Evolutionary conservation across 2,797 vertebrate species (phyloP), one percentile per base, ranked within the genome.

Genomic region (Triplophysa yarkandensis): DNA sequence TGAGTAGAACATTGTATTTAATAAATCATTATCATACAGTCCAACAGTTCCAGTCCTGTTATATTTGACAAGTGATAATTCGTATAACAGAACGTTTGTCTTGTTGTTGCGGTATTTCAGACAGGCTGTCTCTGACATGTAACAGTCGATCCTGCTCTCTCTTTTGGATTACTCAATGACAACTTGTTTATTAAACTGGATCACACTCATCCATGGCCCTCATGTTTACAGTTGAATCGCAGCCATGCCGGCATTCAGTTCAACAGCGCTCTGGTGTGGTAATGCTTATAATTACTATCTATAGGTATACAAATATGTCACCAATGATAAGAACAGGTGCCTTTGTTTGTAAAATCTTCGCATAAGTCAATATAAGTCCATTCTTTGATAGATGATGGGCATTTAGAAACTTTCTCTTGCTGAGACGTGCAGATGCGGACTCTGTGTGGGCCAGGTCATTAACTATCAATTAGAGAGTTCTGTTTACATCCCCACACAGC

Each of bases 281-380:
- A 9, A 19, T 48, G n/a, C 6, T 21, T 48, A 48, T 9, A 48
- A 21, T 62, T 32, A 44, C 17, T 50, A 62, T 36, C 50, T 71
- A 57, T 71, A n/a, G n/a, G n/a, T n/a, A n/a, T n/a, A n/a, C 32
- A 52, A 27, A 27, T 50, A 43, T 52, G 48, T 50, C 28, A 52
- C 10, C 68, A 52, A 73, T 57, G 32, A 65, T 25, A 21, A 16
- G 55, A 55, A 66, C 61, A 71, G 63, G 63, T 63, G 65, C 34
- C 43, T 52, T 44, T 41, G 62, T 67, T 73, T 57, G 43, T 27
- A 8, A 34, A 61, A 27, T 39, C 30, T 27, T 44, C 70, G 2
- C 21, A 46, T 44, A 39, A 44, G 17, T 25, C 11, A 52, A 21
- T 23, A 21, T 23, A 21, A 8, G 19, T 9, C 48, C 19, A 50